These are phyloP conservation scores for Amphiura filiformis DNA, from an alignment of 35 echinoderm and acorn worm genomes.

Conservation along the genomic window DNA sequence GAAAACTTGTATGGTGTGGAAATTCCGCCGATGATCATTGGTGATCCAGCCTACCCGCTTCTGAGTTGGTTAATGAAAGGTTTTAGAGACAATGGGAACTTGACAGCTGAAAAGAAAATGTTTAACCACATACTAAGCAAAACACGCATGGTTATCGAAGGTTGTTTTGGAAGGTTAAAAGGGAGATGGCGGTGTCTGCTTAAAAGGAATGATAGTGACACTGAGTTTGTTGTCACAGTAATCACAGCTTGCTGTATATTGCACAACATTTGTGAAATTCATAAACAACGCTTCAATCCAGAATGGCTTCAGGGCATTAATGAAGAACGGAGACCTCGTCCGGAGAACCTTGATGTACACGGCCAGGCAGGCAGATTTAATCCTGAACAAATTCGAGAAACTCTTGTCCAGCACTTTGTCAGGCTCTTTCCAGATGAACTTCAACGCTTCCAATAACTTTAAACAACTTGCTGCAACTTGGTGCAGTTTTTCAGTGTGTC, in stretches of 20 bases:
- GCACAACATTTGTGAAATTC: conserved; percentile 64
- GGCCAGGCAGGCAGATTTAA: too few species aligned
- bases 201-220: conserved; percentile 46
- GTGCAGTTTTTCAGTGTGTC: too few species aligned
- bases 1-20: conserved; percentile 45
- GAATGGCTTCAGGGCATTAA: too few species aligned
- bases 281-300: not conserved
- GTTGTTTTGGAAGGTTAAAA: conserved; percentile 58
- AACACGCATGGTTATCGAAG: conserved; percentile 59
- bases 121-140: conserved; percentile 52
- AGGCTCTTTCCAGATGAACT: too few species aligned
- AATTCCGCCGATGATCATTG: conserved; percentile 55
- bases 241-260: conserved; percentile 55
- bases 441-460: too few species aligned
- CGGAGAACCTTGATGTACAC: too few species aligned
- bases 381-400: too few species aligned
- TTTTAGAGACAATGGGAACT: conserved; percentile 25
- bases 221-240: conserved; percentile 2
- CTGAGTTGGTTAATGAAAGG: conserved; percentile 50
- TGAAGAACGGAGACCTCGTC: too few species aligned
- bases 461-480: too few species aligned
- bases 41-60: conserved; percentile 68
- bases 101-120: not conserved
- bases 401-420: too few species aligned
- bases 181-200: conserved; percentile 51